Evolutionary conservation across 2,113 vertebrate genomes (phyloP).

Genomic region (Bujurquina vittata): DNA sequence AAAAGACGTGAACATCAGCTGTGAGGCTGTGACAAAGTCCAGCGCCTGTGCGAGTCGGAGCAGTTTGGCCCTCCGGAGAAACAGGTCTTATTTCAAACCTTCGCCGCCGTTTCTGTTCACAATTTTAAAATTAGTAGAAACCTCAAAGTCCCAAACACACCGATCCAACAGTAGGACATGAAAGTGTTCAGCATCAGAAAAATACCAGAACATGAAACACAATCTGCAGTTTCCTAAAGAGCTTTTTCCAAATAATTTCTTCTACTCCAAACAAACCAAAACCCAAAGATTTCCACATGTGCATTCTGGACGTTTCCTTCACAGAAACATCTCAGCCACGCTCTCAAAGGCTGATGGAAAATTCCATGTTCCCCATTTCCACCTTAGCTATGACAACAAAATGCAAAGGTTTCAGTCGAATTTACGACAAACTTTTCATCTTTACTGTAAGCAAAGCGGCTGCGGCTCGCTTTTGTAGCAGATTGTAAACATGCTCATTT

Average conservation of each 20-base stretch:
- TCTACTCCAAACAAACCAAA: neutral
- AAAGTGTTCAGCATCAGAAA: neutral
- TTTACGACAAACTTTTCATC: too few relatives aligned
- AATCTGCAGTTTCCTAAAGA: neutral
- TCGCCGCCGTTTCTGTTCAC: neutral
- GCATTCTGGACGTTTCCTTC: neutral
- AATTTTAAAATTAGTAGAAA: neutral
- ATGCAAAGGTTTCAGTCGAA: too few relatives aligned
- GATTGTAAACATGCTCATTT: too few relatives aligned
- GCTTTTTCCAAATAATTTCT: neutral
- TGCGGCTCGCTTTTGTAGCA: too few relatives aligned
- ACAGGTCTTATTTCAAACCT: neutral
- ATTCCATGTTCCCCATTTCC: too few relatives aligned
- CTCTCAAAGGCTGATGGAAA: neutral
- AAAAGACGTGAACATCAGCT: neutral
- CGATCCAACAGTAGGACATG: accelerated
- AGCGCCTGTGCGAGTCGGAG: neutral
- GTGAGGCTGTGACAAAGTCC: neutral
- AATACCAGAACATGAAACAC: neutral
- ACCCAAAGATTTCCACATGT: neutral
- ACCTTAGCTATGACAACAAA: too few relatives aligned
- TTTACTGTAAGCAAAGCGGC: too few relatives aligned
- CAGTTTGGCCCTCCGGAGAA: neutral
- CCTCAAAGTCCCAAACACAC: neutral
- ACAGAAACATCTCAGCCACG: neutral